Evolutionary conservation across 1,140 invertebrate species (phyloP).

Genomic region (Pteromalus puparum): DNA sequence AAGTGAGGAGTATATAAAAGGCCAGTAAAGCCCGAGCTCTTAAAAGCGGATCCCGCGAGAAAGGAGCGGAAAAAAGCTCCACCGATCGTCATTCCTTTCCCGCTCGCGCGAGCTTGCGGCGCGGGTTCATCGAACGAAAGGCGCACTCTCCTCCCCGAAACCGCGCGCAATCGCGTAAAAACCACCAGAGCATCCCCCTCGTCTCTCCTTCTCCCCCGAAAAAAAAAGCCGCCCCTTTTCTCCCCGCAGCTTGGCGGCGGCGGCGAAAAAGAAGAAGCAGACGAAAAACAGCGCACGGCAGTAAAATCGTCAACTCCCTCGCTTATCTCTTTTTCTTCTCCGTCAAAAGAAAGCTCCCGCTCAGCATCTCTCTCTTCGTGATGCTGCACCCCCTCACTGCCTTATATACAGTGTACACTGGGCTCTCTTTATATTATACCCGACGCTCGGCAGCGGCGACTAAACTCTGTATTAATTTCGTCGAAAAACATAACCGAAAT

Average conservation of each 20-base stretch:
- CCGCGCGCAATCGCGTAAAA: not conserved
- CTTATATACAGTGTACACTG: too few species aligned
- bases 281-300: not conserved
- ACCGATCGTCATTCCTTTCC: not conserved
- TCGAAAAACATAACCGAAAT: not conserved
- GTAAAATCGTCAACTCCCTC: not conserved
- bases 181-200: not conserved
- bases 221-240: not conserved
- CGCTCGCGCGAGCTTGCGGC: too few species aligned
- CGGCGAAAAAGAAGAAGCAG: not conserved
- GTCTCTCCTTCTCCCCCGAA: not conserved
- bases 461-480: not conserved
- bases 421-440: not conserved
- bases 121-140: not conserved
- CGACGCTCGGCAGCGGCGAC: not conserved
- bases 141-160: not conserved
- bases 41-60: too few species aligned
- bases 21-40: too few species aligned
- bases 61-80: not conserved
- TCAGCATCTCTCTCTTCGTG: not conserved
- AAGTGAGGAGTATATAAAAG: not conserved
- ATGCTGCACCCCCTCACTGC: not conserved
- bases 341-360: not conserved
- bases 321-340: not conserved
- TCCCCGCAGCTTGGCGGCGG: too few species aligned